Conservation (phyloP, 2,797 vertebrate genomes). For the Graptemys geographica region DNA sequence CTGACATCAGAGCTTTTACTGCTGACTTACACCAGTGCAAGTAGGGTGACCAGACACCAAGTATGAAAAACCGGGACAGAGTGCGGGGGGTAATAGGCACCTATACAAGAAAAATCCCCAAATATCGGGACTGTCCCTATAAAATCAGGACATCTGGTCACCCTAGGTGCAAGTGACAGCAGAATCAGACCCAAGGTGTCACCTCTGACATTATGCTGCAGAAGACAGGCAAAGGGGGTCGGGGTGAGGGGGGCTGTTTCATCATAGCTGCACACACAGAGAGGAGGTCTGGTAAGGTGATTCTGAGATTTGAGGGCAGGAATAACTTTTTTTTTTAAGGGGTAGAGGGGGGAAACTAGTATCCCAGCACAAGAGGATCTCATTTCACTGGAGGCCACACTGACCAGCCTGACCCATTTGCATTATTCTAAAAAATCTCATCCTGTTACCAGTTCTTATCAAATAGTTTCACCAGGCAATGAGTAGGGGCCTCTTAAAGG, state of each 20-base stretch:
- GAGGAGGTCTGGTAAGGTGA: not conserved
- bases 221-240: rapidly evolving
- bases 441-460: not conserved
- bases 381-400: not conserved
- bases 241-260: not conserved
- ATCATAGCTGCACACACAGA: not conserved
- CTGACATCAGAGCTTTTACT: not conserved
- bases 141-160: no score
- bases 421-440: not conserved
- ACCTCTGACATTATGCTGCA: not conserved
- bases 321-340: no score
- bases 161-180: not conserved
- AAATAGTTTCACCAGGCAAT: not conserved
- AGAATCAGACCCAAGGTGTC: not conserved
- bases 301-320: not conserved
- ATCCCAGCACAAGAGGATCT: not conserved
- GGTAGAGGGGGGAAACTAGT: not conserved
- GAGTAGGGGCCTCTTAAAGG: not conserved
- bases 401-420: not conserved
- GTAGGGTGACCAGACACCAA: not conserved
- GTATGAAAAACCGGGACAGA: no score
- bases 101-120: no score
- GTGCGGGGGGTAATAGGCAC: no score
- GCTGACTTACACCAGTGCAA: not conserved
- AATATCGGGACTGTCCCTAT: no score